phyloP scores from a whole-genome alignment of 2,113 vertebrate genomes.

The Embiotoca jacksoni region DNA sequence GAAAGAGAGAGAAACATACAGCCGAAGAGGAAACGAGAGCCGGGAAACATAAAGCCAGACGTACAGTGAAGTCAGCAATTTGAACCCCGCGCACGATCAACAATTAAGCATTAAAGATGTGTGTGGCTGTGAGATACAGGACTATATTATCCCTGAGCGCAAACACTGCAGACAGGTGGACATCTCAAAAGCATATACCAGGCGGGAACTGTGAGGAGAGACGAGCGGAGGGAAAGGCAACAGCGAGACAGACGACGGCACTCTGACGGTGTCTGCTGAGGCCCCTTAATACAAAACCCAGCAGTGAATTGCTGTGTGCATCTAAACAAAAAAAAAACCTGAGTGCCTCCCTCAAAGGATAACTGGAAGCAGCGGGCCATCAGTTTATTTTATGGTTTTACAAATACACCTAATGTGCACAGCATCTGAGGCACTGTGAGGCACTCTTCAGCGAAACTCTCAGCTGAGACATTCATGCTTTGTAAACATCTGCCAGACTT shows the following conservation, averaged over 20 bases:
- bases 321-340: constrained; percentile 29
- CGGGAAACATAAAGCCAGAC: constrained; percentile 6
- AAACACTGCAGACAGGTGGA: constrained; percentile 15
- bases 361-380: constrained; percentile 27
- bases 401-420: constrained; percentile 25
- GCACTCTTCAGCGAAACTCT: constrained; percentile 22
- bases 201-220: constrained; percentile 4
- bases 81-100: constrained; percentile 16
- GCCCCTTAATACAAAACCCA: neutral
- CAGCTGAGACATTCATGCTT: constrained; percentile 9
- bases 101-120: constrained; percentile 23
- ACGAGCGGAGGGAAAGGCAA: constrained; percentile 1
- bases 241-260: constrained; percentile 3
- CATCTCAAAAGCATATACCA: neutral
- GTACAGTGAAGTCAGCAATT: constrained; percentile 1
- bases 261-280: neutral
- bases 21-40: neutral
- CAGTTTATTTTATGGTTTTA: constrained; percentile 48
- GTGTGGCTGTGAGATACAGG: constrained; percentile 2
- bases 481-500: constrained; percentile 33
- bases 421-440: constrained; percentile 12
- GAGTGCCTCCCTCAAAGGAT: constrained; percentile 23
- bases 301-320: neutral
- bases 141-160: neutral
- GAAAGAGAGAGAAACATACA: neutral